These are phyloP conservation scores for Notodonta ziczac DNA, from an alignment of 2,888 invertebrate species.

Conservation along the genomic window DNA sequence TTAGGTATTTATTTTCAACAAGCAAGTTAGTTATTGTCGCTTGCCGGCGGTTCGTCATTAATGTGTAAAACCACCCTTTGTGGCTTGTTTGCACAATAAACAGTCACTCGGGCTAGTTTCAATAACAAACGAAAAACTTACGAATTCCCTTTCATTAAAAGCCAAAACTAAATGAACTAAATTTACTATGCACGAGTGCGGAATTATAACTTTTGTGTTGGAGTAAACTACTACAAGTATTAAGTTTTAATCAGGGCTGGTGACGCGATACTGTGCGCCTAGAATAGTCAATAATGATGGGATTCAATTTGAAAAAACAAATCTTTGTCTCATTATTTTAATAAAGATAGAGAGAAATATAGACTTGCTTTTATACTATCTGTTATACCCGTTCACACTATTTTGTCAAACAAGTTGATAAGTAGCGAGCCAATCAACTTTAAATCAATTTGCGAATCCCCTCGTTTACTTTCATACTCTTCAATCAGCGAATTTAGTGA, in stretches of 20 bases:
- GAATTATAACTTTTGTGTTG: slow-evolving; percentile 3
- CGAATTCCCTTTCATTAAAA: slow-evolving; percentile 20
- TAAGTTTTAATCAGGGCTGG: not conserved
- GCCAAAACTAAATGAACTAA: slow-evolving; percentile 15
- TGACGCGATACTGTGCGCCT: not conserved
- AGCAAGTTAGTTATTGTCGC: slow-evolving; percentile 17
- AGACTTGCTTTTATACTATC: no score
- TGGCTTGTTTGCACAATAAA: slow-evolving; percentile 23
- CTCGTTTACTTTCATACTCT: no score
- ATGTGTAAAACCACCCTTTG: slow-evolving; percentile 31
- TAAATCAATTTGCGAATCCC: no score
- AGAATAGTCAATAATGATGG: no score
- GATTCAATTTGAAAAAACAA: no score
- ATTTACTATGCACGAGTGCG: slow-evolving; percentile 8
- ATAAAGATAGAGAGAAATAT: no score
- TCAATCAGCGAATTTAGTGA: no score
- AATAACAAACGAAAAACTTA: slow-evolving; percentile 30
- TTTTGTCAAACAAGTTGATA: no score
- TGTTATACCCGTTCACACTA: no score
- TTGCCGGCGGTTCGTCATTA: slow-evolving; percentile 17
- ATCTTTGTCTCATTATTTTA: no score
- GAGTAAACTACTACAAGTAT: not conserved
- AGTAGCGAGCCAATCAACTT: no score
- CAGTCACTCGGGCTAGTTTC: slow-evolving; percentile 22
- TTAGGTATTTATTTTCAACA: slow-evolving; percentile 11